Base-by-base conservation (phyloP, 2,113 vertebrate species). In the Kryptolebias marmoratus region DNA sequence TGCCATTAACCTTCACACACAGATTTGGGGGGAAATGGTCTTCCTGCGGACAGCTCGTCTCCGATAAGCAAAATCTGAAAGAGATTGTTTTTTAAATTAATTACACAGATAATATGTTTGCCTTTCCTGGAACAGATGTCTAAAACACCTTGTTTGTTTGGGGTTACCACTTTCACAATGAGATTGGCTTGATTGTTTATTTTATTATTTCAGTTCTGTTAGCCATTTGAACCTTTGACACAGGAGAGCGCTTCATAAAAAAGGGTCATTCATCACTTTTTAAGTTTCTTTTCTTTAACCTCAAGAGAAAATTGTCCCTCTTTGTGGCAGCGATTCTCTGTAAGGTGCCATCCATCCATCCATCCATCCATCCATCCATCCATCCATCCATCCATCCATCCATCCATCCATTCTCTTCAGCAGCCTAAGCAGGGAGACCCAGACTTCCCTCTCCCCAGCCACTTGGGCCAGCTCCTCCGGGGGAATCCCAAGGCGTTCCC, bases 31-130 rank as follows among this genome's bases (percentile, higher is more conserved):
- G 98, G 89, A 99, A 99, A 90, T 99, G 98, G 91, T 99, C 98
- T 93, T 99, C 98, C 92, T 99, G 98, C 67, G 98, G 97, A 93
- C 98, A 99, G 92, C 98, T 99, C n/a, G 97, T 99, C 94, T 99
- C 98, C 80, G 98, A 99, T 89, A 99, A 95, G 93, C 98, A 99
- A 95, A 99, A 99, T 93, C 98, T 99, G 78, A 84, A 92, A 92
- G 72, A 74, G 18, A 11, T 47, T 72, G 0, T 22, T 22, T 22
- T 22, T 9, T 68, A 44, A 48, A 67, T 2, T 31, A 11, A 82
- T 48, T 10, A 79, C 11, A 55, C 28, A 49, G 3, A 31, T 2
- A 2, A 52, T 65, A 15, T 27, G 5, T 54, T 78, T 1, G 30
- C 75, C 60, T 59, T 42, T 55, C 55, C 16, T 58, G 28, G 18